A percentile compares a stretch with the other conserved stretches of the same genome.
Conservation (phyloP, 1,140 invertebrate genomes). For the Drosophila chauvacae region DNA sequence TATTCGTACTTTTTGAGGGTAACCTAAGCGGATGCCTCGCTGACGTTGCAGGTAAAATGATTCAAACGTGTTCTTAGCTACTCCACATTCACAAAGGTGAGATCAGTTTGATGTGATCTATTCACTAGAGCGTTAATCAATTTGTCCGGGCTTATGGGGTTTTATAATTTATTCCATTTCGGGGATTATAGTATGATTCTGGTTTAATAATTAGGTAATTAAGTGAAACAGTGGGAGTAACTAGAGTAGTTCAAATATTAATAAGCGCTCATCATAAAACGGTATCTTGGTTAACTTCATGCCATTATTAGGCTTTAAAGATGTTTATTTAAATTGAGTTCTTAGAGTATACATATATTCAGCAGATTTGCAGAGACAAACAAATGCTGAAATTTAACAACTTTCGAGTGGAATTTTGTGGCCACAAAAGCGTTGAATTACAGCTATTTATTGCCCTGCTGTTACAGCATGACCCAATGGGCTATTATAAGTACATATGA, state of each 20-base stretch:
- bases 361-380: not conserved
- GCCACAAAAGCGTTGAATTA: slow-evolving; percentile 30
- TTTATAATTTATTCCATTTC: slow-evolving; percentile 13
- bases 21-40: slow-evolving; percentile 34
- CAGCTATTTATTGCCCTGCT: slow-evolving; percentile 40
- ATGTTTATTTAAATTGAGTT: not conserved
- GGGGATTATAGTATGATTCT: not conserved
- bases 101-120: slow-evolving; percentile 28
- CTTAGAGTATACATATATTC: too few relatives aligned
- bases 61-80: slow-evolving; percentile 37
- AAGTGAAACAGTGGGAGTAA: not conserved
- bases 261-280: not conserved
- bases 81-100: slow-evolving; percentile 29
- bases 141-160: slow-evolving; percentile 1
- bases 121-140: slow-evolving; percentile 24
- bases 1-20: slow-evolving; percentile 24
- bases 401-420: slow-evolving; percentile 23
- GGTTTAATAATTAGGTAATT: slow-evolving; percentile 8
- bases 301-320: not conserved
- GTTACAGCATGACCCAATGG: slow-evolving; percentile 35
- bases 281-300: not conserved
- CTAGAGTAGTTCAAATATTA: slow-evolving; percentile 11
- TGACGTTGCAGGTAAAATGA: slow-evolving; percentile 44
- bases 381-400: not conserved
- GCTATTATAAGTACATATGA: slow-evolving; percentile 1